These are phyloP conservation scores for Trachurus trachurus DNA, from an alignment of 2,797 vertebrate species.

Conservation along the genomic window DNA sequence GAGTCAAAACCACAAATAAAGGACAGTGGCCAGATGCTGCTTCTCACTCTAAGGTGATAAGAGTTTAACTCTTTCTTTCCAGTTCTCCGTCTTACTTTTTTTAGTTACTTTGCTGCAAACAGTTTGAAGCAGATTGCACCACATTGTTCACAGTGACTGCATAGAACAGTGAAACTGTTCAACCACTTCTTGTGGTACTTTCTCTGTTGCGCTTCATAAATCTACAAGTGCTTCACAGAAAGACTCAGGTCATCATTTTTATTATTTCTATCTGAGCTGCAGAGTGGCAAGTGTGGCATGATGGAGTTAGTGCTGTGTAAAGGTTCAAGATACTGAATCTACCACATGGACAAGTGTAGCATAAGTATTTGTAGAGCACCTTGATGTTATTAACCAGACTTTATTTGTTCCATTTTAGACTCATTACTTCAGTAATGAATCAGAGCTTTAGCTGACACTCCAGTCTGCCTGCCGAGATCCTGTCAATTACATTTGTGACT, in stretches of 20 bases:
- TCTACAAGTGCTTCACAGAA: too few relatives aligned
- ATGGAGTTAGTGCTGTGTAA: too few relatives aligned
- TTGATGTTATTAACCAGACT: too few relatives aligned
- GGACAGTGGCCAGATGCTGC: too few relatives aligned
- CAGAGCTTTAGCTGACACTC: too few relatives aligned
- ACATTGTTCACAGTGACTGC: not conserved
- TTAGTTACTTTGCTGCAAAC: not conserved
- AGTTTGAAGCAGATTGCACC: not conserved
- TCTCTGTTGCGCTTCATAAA: not conserved
- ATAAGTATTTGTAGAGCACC: too few relatives aligned
- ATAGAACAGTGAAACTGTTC: not conserved
- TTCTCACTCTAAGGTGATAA: too few relatives aligned
- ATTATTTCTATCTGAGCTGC: not conserved
- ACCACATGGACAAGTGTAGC: too few relatives aligned
- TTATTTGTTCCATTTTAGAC: too few relatives aligned
- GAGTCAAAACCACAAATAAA: not conserved
- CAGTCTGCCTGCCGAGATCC: too few relatives aligned
- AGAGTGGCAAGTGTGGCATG: not conserved
- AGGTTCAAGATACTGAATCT: too few relatives aligned
- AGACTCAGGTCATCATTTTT: not conserved
- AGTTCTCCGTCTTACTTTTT: not conserved
- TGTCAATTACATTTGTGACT: not conserved
- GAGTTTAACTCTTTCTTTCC: not conserved
- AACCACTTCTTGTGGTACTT: not conserved
- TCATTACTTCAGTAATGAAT: too few relatives aligned